Percentiles rank a stretch among this genome's conserved stretches.
These are phyloP conservation scores for Palaemon carinicauda DNA, from an alignment of 1,140 invertebrate species.

Conservation along the genomic window DNA sequence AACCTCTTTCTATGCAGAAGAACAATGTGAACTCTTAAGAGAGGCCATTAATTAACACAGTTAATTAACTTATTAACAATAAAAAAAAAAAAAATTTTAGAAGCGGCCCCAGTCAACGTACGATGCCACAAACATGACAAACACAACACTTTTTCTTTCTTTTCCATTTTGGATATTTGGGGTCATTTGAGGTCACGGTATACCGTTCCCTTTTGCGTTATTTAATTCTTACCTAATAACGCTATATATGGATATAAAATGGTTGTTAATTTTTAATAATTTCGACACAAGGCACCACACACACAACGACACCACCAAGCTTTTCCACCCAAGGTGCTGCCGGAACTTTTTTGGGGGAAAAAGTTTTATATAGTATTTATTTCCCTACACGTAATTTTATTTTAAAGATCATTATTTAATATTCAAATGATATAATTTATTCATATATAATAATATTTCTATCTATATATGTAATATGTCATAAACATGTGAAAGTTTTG, in stretches of 20 bases:
- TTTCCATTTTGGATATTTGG: background rate
- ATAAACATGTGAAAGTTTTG: too few relatives aligned
- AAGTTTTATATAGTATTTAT: background rate
- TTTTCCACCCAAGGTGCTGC: constrained; percentile 1
- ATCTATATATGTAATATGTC: too few relatives aligned
- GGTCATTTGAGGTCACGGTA: background rate
- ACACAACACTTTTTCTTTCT: background rate
- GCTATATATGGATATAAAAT: background rate
- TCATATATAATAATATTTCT: too few relatives aligned
- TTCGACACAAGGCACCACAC: background rate
- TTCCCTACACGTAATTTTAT: too few relatives aligned
- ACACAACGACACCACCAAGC: constrained; percentile 14
- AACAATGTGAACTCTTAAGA: too few relatives aligned
- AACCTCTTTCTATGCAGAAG: too few relatives aligned
- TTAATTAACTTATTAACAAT: too few relatives aligned
- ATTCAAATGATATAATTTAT: too few relatives aligned
- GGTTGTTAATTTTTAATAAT: background rate
- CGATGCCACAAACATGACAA: background rate
- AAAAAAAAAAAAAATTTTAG: background rate
- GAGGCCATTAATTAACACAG: too few relatives aligned
- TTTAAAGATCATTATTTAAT: too few relatives aligned
- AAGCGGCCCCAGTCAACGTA: background rate
- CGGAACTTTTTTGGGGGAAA: background rate
- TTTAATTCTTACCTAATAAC: too few relatives aligned
- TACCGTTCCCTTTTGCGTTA: too few relatives aligned